Percentiles rank a stretch among this genome's conserved stretches.
Conservation (phyloP, 2,888 invertebrate genomes). For the Eupeodes latifasciatus region DNA sequence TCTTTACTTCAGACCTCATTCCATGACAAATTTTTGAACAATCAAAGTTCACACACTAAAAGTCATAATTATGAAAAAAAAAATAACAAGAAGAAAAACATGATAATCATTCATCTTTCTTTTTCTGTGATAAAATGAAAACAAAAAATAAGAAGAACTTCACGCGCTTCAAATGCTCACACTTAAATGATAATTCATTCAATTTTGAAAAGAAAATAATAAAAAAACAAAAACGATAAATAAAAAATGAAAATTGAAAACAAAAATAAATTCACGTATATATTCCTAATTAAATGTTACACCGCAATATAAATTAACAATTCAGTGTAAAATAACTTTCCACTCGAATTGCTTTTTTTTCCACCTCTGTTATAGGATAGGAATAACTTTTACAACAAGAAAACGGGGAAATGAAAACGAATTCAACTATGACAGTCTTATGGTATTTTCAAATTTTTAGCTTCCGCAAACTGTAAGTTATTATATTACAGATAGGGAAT, state of each 20-base stretch:
- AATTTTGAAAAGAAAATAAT: slow-evolving; percentile 31
- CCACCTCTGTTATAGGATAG: slow-evolving; percentile 12
- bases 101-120: slow-evolving; percentile 26
- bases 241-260: not conserved
- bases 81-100: not conserved
- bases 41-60: slow-evolving; percentile 26
- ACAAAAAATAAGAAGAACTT: not conserved
- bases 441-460: slow-evolving; percentile 11
- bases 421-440: slow-evolving; percentile 57
- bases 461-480: slow-evolving; percentile 34
- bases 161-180: slow-evolving; percentile 56
- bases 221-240: slow-evolving; percentile 13
- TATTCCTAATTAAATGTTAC: slow-evolving; percentile 61
- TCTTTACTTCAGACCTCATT: slow-evolving; percentile 16
- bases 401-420: slow-evolving; percentile 14
- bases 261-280: slow-evolving; percentile 14
- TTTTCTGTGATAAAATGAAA: not conserved
- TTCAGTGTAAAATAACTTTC: slow-evolving; percentile 72
- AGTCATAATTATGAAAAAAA: slow-evolving; percentile 34
- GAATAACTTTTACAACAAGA: slow-evolving; percentile 12
- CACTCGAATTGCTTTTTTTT: slow-evolving; percentile 50
- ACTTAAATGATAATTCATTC: slow-evolving; percentile 66
- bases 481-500: slow-evolving; percentile 7
- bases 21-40: slow-evolving; percentile 44
- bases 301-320: slow-evolving; percentile 51